phyloP scores from a whole-genome alignment of 2,888 invertebrate genomes.

The Balanococcus diminutus region DNA sequence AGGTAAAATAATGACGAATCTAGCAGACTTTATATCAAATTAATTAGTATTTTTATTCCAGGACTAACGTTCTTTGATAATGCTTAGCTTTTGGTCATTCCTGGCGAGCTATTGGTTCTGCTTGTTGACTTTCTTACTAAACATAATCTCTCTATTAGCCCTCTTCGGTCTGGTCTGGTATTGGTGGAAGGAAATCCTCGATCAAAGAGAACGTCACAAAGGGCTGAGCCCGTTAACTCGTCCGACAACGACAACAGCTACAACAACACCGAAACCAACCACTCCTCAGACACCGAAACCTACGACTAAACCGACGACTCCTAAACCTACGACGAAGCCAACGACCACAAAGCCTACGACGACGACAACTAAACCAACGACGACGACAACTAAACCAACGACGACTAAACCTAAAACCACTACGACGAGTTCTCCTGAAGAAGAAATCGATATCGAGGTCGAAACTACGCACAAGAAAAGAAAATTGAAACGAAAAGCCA shows the following conservation, averaged over 20 bases:
- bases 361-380: not conserved
- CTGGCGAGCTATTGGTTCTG: constrained; percentile 6
- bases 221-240: not conserved
- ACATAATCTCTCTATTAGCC: not conserved
- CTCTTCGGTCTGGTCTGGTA: not conserved
- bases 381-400: not conserved
- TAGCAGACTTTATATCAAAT: not conserved
- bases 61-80: not conserved
- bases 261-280: not conserved
- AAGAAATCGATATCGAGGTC: constrained; percentile 38
- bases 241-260: not conserved
- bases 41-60: not conserved
- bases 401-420: constrained; percentile 8
- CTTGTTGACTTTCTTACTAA: not conserved
- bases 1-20: not conserved
- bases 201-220: not conserved
- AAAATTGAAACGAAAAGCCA: constrained; percentile 44
- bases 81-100: constrained; percentile 11
- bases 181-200: constrained; percentile 29
- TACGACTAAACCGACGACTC: too few species aligned
- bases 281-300: not conserved
- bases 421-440: not conserved
- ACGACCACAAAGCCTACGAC: constrained; percentile 16
- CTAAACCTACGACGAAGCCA: not conserved
- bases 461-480: constrained; percentile 40